Base-by-base conservation (phyloP, 1,140 invertebrate genomes). In the Drosophila obscura region DNA sequence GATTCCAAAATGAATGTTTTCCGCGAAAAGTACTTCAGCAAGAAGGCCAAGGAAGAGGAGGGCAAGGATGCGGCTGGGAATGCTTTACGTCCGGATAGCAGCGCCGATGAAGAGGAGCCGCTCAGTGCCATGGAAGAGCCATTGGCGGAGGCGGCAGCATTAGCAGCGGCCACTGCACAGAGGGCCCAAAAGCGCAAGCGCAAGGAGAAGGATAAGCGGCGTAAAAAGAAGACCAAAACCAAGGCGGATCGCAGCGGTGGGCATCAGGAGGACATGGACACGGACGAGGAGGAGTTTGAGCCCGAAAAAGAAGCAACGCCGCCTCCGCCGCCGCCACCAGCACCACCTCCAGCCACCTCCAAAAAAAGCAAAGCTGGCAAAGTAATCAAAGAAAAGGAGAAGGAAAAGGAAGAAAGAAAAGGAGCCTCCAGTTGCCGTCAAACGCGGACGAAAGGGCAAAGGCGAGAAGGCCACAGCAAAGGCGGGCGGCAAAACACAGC, bases 1-100 rank as follows among this genome's bases (percentile, higher is more conserved):
- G 84, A 94, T 62, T 93, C 93, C 11, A 94, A 93, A 26, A 92
- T 91, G 84, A 92, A 92, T 49, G 90, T 92, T 4, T 91, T 91
- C 31, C 78, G 91, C 7, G 90, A 91, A 51, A 92, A 92, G 48
- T 90, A 90, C 67, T 91, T 90, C 15, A 91, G 71, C 58, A 92
- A 92, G 43, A 90, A 92, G 63, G 57, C 63, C 19, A 72, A 74
- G 50, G 81, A 80, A 48, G 85, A 85, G 6, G 55, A 80, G 13
- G 78, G 75, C 8, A 85, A 76, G 39, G 83, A 87, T 11, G 51
- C 49, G 13, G 39, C 53, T 56, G 45, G 60, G 43, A 39, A 13
- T 39, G 35, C 11, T 39, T 39, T 11, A 8, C 41, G 28, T 7
- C 55, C 15, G 11, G 84, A 71, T 8, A 83, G 46, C 61, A 88